Evolutionary conservation across 2,888 invertebrate genomes (phyloP), one percentile per base, ranked within the genome.

Genomic region (Synergus itoensis): DNA sequence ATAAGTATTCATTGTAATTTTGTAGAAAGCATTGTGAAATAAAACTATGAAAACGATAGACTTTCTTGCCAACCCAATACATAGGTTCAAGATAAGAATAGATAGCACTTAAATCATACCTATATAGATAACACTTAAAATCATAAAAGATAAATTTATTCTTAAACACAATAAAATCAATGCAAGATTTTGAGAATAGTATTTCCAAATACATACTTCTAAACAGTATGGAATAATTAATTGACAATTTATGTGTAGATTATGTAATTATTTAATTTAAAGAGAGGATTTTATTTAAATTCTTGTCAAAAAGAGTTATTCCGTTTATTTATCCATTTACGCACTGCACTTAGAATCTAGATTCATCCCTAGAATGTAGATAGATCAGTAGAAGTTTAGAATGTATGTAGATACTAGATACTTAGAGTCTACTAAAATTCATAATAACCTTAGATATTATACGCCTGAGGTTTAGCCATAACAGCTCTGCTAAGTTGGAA

Each of bases 331-430:
- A 36, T 82, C 76, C 76, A 63, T 84, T 84, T 83, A 73, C 83
- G 84, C 87, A 87, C 86, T 84, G 86, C 88, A 89, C 88, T 76
- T 41, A 83, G 64, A 67, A 81, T 62, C 73, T 64, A 75, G 16
- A 73, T 36, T 12, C 53, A 73, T 73, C 9, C 53, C 21, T 62
- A 62, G 14, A 62, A 62, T 62, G 62, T 62, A 62, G 62, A 4
- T 62, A 62, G 14, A 28, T 62, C 21, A 53, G 53, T 73, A 73
- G 40, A 69, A 48, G 16, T n/a, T n/a, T 69, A 69, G 69, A 48
- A 28, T 41, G 7, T 69, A 36, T 36, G 4, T 36, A 28, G 28
- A 28, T 28, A 36, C 36, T 5, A 69, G 45, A 69, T 28, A 69
- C 16, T 14, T 28, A 67, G n/a, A 69, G 8, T 45, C 18, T 43